These are phyloP conservation scores for Hephaestus fuliginosus DNA, from an alignment of 2,797 vertebrate species.

Conservation along the genomic window DNA sequence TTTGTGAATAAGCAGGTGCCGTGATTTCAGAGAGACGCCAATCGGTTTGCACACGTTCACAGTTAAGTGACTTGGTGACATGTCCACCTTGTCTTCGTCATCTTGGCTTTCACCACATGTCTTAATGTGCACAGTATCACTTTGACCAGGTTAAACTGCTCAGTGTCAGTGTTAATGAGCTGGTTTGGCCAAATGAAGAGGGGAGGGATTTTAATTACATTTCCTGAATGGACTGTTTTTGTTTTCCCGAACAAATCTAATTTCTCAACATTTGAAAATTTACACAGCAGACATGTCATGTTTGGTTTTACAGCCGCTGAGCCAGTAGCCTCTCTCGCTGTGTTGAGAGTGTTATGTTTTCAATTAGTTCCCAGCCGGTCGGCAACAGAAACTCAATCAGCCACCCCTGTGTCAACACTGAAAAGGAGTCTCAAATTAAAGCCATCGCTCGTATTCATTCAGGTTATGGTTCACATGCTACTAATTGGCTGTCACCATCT, in stretches of 20 bases:
- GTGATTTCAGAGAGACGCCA: background rate
- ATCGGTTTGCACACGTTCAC: background rate
- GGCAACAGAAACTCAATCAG: conserved; percentile 30
- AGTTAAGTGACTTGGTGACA: background rate
- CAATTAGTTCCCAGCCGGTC: conserved; percentile 35
- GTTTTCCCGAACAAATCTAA: background rate
- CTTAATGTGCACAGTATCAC: background rate
- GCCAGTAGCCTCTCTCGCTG: background rate
- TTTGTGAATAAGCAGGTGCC: conserved; percentile 1
- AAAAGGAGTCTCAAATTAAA: conserved; percentile 62
- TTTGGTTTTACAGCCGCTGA: background rate
- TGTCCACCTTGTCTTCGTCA: background rate
- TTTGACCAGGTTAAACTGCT: background rate
- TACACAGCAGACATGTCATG: background rate
- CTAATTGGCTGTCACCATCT: conserved; percentile 69
- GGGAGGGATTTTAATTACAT: conserved; percentile 6
- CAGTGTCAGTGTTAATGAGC: background rate
- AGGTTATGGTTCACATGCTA: conserved; percentile 46
- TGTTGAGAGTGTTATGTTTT: conserved; percentile 28
- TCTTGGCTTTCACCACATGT: background rate
- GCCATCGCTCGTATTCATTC: conserved; percentile 52
- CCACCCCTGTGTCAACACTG: conserved; percentile 50
- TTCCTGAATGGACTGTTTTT: background rate
- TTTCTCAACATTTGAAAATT: background rate
- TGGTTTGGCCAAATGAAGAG: background rate